phyloP scores from a whole-genome alignment of 2,797 vertebrate species.

The Malacoraja senta region DNA sequence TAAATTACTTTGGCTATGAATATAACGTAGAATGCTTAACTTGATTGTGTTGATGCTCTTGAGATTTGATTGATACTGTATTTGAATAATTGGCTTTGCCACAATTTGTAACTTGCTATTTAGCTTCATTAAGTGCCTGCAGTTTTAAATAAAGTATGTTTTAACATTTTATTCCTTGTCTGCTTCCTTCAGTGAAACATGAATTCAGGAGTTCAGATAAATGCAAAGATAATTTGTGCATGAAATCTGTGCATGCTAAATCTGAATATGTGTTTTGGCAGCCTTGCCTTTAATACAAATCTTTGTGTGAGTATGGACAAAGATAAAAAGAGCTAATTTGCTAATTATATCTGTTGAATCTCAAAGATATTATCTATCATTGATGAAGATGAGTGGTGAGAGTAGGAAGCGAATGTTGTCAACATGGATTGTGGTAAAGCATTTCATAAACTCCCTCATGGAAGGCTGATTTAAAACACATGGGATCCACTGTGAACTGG shows the following conservation, averaged over 20 bases:
- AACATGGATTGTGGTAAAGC: too few relatives aligned
- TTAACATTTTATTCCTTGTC: constrained; percentile 47
- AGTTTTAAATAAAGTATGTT: constrained; percentile 67
- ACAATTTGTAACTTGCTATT: not conserved
- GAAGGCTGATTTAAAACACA: too few relatives aligned
- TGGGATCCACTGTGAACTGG: too few relatives aligned
- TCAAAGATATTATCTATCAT: not conserved
- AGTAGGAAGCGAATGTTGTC: too few relatives aligned
- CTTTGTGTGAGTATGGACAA: not conserved
- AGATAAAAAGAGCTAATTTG: not conserved
- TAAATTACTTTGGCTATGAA: not conserved
- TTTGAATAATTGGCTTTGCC: not conserved
- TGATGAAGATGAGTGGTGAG: not conserved
- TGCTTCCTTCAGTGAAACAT: constrained; percentile 38
- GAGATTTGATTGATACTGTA: not conserved
- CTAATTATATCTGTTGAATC: not conserved
- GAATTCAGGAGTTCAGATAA: not conserved
- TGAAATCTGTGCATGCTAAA: not conserved
- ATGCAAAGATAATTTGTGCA: not conserved
- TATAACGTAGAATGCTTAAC: not conserved
- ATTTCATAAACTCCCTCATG: too few relatives aligned
- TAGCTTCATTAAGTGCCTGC: constrained; percentile 34
- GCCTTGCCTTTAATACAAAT: not conserved
- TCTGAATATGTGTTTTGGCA: not conserved
- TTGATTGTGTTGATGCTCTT: not conserved